Base-by-base conservation (phyloP, 30 jellyfish, hydroid and myxozoan genomes). In the Pelagia noctiluca region DNA sequence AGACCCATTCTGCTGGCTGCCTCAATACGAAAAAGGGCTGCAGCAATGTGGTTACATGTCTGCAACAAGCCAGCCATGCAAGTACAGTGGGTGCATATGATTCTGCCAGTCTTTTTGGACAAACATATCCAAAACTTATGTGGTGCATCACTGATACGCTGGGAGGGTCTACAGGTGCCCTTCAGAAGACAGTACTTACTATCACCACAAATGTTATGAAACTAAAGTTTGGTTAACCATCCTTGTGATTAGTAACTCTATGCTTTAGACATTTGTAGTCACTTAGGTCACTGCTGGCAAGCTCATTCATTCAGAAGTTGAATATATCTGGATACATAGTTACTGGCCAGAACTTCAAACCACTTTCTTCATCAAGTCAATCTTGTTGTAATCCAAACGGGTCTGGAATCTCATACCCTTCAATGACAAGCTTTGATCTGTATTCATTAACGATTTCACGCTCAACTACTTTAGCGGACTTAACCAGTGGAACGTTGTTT, bases 31-130 rank as follows among this genome's bases (percentile, higher is more conserved):
- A 57, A 78, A 33, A 87, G 37, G 24, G 96, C 96, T 16, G 96
- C 96, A 5, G 89, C 93, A 48, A 87, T 84, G 50, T 87, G 96
- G 37, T 86, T 86, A 46, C 96, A 86, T 53, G 91, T 76, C 33
- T 69, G 93, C 31, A 88, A 60, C 81, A 87, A 50, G 22, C 96
- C 88, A 63, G 97, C 95, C 97, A 88, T 88, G 89, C 97, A 88
- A 34, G 89, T 35, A 71, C 85, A 88, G 68, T 80, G 92, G 32
- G 93, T 62, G 33, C 87, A 30, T 35, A 54, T 50, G 24, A 75
- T 62, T 10, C 67, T 78, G 11, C 89, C 80, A 36, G 30, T 36
- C 19, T 25, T 8, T 54, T 54, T 78, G 47, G 50, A 29, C 31
- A 78, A 50, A 64, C 73, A 61, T 24, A 87, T 24, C 92, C 92